Conservation (phyloP, 92 coral and sea anemone genomes). For the Epizoanthus rinbou region DNA sequence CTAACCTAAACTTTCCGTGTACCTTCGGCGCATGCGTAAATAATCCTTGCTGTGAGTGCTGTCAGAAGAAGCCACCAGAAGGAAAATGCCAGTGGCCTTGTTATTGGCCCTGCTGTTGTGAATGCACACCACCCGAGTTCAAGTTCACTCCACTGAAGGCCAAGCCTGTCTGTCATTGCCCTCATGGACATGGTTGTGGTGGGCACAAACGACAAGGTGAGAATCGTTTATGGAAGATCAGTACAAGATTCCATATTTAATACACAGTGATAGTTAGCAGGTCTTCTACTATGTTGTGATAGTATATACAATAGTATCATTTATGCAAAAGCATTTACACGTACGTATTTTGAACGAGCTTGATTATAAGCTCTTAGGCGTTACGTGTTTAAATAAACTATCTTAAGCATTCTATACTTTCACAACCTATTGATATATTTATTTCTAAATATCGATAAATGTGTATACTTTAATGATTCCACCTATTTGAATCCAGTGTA, state of each 20-base stretch:
- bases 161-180: conserved; percentile 86
- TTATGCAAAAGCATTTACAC: no score
- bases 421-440: no score
- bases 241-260: not conserved
- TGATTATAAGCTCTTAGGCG: no score
- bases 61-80: conserved; percentile 80
- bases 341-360: no score
- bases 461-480: no score
- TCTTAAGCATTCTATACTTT: no score
- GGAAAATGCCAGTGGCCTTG: conserved; percentile 94
- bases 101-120: conserved; percentile 92
- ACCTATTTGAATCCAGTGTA: no score
- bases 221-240: conserved; percentile 46
- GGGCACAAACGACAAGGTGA: conserved; percentile 55
- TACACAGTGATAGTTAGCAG: not conserved
- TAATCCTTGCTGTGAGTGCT: conserved; percentile 89
- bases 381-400: no score
- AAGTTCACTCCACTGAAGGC: conserved; percentile 76
- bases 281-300: not conserved
- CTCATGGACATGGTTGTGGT: conserved; percentile 52
- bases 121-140: conserved; percentile 82
- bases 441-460: no score
- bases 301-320: not conserved
- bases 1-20: conserved; percentile 83
- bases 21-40: conserved; percentile 91